A percentile compares a stretch with the other conserved stretches of the same genome.
Conservation (phyloP, 2,113 vertebrate species). For the Sialia sialis region DNA sequence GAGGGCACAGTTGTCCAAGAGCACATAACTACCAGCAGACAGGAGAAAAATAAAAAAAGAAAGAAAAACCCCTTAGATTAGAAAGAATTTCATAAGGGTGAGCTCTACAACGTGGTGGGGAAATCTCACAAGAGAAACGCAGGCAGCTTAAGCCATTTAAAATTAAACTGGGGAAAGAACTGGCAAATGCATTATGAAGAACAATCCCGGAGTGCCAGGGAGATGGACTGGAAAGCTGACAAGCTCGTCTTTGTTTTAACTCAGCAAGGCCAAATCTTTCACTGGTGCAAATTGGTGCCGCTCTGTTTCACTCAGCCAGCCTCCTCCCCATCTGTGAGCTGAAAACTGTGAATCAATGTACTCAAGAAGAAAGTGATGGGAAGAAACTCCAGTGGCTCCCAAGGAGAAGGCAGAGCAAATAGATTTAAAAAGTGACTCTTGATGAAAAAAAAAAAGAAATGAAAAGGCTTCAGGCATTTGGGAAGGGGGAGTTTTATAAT, state of each 20-base stretch:
- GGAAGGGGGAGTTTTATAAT: not conserved
- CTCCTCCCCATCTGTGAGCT: not conserved
- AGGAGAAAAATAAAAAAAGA: rapidly evolving
- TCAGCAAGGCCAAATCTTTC: constrained; percentile 35
- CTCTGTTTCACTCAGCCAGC: constrained; percentile 52
- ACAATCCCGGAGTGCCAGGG: constrained; percentile 29
- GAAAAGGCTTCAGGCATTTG: not conserved
- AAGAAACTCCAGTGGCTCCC: not conserved
- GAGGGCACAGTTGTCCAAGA: not conserved
- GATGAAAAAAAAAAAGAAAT: not conserved
- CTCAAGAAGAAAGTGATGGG: not conserved
- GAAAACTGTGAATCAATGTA: not conserved
- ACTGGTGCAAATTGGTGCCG: constrained; percentile 48
- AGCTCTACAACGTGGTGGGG: not conserved
- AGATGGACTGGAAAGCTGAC: constrained; percentile 63
- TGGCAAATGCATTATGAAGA: constrained; percentile 44
- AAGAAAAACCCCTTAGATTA: not conserved
- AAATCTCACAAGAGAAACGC: constrained; percentile 8
- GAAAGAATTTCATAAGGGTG: constrained; percentile 20
- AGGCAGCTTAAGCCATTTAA: constrained; percentile 58
- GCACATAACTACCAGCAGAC: not conserved
- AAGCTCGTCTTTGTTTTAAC: constrained; percentile 57
- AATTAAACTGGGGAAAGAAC: constrained; percentile 51
- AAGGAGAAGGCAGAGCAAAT: not conserved
- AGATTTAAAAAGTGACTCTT: not conserved